Conservation (phyloP, 2,797 vertebrate genomes). For the Pangasius mekongensis region DNA sequence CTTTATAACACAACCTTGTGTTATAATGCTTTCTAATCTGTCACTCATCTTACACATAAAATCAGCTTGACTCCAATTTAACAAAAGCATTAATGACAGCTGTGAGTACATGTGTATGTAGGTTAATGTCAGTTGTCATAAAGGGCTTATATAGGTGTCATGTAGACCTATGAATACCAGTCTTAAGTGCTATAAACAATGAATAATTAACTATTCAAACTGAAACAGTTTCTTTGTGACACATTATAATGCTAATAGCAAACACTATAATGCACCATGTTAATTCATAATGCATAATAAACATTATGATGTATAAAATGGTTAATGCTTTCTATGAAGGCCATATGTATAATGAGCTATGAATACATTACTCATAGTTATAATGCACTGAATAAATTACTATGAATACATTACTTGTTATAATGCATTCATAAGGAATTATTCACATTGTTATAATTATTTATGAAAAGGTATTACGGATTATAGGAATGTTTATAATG, state of each 20-base stretch:
- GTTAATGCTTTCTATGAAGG: background rate
- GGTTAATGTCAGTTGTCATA: background rate
- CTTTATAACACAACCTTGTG: background rate
- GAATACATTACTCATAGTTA: background rate
- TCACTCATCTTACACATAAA: background rate
- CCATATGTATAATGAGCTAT: background rate
- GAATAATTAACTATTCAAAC: background rate
- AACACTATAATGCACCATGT: background rate
- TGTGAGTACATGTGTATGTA: background rate
- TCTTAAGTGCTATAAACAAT: background rate
- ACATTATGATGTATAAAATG: background rate
- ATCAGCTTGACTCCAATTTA: background rate
- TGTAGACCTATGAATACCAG: background rate
- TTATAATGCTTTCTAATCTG: background rate
- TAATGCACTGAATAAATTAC: too few species aligned
- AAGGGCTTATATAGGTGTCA: background rate
- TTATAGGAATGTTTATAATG: background rate
- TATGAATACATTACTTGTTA: background rate
- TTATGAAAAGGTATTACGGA: too few species aligned
- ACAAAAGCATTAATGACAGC: background rate
- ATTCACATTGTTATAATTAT: too few species aligned
- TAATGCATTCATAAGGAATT: background rate
- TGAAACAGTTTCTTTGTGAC: background rate
- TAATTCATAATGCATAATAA: background rate
- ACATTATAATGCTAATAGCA: background rate